phyloP scores from a whole-genome alignment of 30 jellyfish, hydroid and myxozoan genomes.

The Pseudorhiza aurosa region DNA sequence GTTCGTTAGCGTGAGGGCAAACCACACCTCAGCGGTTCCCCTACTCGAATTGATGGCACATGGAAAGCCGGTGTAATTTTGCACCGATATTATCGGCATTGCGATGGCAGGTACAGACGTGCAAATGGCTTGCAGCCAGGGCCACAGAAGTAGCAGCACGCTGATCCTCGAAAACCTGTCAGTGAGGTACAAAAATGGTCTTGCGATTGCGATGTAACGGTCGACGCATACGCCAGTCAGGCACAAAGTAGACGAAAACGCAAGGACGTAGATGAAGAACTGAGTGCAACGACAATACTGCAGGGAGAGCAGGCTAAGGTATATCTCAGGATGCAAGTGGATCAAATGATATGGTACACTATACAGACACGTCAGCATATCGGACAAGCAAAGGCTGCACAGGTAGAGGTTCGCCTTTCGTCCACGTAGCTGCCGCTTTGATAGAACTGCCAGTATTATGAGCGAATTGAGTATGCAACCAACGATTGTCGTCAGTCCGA shows the following conservation, averaged over 20 bases:
- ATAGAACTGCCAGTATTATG: conserved; percentile 9
- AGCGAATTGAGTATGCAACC: conserved; percentile 40
- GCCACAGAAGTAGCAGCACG: conserved; percentile 42
- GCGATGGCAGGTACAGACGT: conserved; percentile 44
- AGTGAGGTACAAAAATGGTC: conserved; percentile 47
- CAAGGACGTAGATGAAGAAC: conserved; percentile 56
- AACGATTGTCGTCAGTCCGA: conserved; percentile 11
- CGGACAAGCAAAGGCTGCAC: conserved; percentile 54
- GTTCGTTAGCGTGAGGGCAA: conserved; percentile 30
- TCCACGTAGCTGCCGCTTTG: conserved; percentile 32
- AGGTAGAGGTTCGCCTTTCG: conserved; percentile 56
- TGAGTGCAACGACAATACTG: conserved; percentile 59
- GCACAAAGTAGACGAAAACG: conserved; percentile 60
- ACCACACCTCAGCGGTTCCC: conserved; percentile 1
- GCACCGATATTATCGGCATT: not conserved
- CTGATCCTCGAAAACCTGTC: not conserved
- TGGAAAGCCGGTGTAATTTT: conserved; percentile 46
- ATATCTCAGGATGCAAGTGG: conserved; percentile 52
- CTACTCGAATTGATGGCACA: conserved; percentile 32
- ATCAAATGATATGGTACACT: conserved; percentile 71
- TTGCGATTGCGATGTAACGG: conserved; percentile 60
- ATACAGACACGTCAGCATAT: conserved; percentile 55
- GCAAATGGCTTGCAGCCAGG: conserved; percentile 56
- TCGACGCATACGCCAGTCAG: conserved; percentile 66
- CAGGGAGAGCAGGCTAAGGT: not conserved